Evolutionary conservation across 2,113 vertebrate species (phyloP).

Genomic region (Salvator merianae): DNA sequence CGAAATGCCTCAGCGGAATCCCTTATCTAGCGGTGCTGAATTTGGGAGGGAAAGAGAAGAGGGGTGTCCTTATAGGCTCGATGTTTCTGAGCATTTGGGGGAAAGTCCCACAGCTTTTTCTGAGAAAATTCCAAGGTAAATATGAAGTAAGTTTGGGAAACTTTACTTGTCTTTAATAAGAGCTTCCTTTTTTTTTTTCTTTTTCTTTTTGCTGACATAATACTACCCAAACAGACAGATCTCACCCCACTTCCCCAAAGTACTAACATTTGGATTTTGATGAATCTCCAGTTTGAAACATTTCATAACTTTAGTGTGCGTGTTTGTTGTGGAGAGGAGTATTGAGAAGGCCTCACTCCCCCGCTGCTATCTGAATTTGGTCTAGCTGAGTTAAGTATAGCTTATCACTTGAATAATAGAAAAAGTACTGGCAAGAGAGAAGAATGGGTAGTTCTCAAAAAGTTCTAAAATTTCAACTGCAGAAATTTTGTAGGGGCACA

Average conservation of each 20-base stretch:
- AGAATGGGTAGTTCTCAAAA: neutral
- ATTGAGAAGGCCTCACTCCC: neutral
- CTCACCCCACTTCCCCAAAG: neutral
- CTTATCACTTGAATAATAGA: neutral
- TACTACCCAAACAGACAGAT: neutral
- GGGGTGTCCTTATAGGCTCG: neutral
- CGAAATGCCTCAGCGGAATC: neutral
- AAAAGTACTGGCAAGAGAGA: neutral
- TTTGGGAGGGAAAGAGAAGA: neutral
- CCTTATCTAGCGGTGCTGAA: neutral
- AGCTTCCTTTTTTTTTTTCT: neutral
- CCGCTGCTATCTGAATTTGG: neutral
- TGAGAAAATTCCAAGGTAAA: neutral
- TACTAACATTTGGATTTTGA: neutral
- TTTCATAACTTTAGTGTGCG: neutral
- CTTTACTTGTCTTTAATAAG: neutral
- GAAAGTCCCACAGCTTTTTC: neutral
- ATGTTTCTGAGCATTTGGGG: neutral
- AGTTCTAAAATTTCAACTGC: neutral
- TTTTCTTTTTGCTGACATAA: neutral
- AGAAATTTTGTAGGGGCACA: neutral
- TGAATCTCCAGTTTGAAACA: neutral
- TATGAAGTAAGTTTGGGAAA: neutral
- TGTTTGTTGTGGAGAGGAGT: neutral
- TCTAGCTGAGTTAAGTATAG: neutral